Base-by-base conservation (phyloP, 2,113 vertebrate species). In the Psammodynastes pulverulentus region DNA sequence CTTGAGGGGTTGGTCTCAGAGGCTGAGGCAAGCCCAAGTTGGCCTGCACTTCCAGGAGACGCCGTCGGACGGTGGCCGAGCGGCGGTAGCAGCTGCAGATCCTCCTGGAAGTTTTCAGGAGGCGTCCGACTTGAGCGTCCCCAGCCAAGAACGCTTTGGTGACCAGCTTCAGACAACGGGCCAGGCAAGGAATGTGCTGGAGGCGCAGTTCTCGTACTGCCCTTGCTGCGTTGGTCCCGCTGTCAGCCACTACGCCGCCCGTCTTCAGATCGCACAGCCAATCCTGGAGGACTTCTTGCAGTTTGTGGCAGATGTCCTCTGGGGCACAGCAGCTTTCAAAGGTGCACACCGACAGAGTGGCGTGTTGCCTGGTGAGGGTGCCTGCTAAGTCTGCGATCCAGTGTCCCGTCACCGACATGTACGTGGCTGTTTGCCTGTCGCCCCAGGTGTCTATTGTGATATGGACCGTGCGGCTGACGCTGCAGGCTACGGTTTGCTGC, bases 271-370 rank as follows among this genome's bases (percentile, higher is more conserved):
- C 87, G 1, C 43, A 62, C 8, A 92, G n/a, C 91, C 91, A 92
- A 34, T 92, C 91, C 43, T 92, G 91, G 52, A 92, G 79, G 52
- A 92, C 91, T 39, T 92, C 91, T 46, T 15, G 45, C 45, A 92
- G 43, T 21, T 92, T 92, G 43, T 56, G n/a, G 91, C 87, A 39
- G 23, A 89, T 19, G 23, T 92, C 72, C 7, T 89, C 87, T 1
- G 45, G 45, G 0, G 21, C 49, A 79, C 53, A 49, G 52, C 87
- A 8, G 19, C 53, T 72, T n/a, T 92, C 91, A 2, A 92, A 92
- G 45, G 91, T 23, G 2, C 72, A 62, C 43, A 92, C 91, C 0
- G 91, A 92, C 12, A 92, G 72, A 23, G 91, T 92, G 72, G 91
- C 91, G 0, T 89, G 91, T 34, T 89, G 52, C 45, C 72, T 52